Evolutionary conservation across 2,888 invertebrate species (phyloP).

Genomic region (Euzetes globulus): DNA sequence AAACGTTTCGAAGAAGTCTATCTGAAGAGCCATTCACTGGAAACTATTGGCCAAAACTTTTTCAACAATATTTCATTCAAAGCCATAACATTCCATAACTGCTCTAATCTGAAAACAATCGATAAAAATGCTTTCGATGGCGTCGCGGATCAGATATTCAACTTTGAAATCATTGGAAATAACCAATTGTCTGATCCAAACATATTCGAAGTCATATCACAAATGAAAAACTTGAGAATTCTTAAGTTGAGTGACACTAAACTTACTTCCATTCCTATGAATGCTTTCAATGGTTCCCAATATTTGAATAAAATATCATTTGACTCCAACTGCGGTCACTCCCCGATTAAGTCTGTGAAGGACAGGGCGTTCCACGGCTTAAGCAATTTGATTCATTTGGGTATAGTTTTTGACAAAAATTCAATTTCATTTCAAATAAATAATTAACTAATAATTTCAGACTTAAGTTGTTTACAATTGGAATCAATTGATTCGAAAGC

Average conservation of each 20-base stretch:
- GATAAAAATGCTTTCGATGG: not conserved
- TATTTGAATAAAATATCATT: constrained; percentile 4
- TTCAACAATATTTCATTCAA: constrained; percentile 8
- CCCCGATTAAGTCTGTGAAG: not conserved
- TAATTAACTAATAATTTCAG: not conserved
- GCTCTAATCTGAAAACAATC: not conserved
- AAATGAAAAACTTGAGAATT: not conserved
- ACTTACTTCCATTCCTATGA: not conserved
- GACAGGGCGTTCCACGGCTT: not conserved
- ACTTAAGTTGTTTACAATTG: constrained; percentile 16
- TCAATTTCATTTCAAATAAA: not conserved
- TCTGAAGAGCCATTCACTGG: not conserved
- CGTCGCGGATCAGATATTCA: not conserved
- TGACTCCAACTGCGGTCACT: not conserved
- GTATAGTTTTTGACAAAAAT: not conserved
- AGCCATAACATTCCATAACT: constrained; percentile 13
- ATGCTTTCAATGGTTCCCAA: constrained; percentile 1
- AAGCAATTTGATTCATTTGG: not conserved
- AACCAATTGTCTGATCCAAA: not conserved
- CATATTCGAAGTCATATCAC: not conserved
- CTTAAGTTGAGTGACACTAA: constrained; percentile 1
- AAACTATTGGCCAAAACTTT: not conserved
- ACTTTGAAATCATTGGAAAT: not conserved
- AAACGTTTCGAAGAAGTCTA: constrained; percentile 9
- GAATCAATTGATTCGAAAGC: constrained; percentile 19